Evolutionary conservation across 1,140 invertebrate genomes (phyloP).

Genomic region (Cepaea nemoralis): DNA sequence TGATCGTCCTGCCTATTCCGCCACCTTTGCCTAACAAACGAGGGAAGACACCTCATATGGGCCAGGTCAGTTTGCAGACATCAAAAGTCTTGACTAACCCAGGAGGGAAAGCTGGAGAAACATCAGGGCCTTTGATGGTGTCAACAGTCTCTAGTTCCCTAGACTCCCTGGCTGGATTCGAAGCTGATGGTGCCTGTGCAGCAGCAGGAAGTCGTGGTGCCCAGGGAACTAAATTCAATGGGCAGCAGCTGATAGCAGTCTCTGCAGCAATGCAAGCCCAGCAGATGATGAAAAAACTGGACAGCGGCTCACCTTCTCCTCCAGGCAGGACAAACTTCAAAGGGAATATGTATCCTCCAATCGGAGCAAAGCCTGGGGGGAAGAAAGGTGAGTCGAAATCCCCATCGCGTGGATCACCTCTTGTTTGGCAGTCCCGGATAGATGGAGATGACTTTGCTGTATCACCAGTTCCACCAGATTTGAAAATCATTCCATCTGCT

Average conservation of each 20-base stretch:
- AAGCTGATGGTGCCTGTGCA: not conserved
- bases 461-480: conserved; percentile 3
- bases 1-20: not conserved
- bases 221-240: conserved; percentile 8
- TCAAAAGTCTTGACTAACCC: not conserved
- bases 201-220: not conserved
- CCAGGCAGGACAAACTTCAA: conserved; percentile 21
- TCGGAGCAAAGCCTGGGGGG: not conserved
- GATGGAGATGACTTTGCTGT: not conserved
- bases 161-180: not conserved
- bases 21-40: conserved; percentile 45
- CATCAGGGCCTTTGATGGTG: not conserved
- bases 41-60: conserved; percentile 45
- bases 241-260: not conserved
- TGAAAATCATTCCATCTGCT: conserved; percentile 18
- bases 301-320: conserved; percentile 3
- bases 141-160: not conserved
- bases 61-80: conserved; percentile 51
- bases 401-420: conserved; percentile 5
- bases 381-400: conserved; percentile 6
- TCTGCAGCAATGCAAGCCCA: conserved; percentile 10
- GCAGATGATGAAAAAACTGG: conserved; percentile 7
- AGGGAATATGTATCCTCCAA: conserved; percentile 13
- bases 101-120: not conserved
- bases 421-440: conserved; percentile 17